These are phyloP conservation scores for Batillaria attramentaria DNA, from an alignment of 1,140 invertebrate species.

Conservation along the genomic window DNA sequence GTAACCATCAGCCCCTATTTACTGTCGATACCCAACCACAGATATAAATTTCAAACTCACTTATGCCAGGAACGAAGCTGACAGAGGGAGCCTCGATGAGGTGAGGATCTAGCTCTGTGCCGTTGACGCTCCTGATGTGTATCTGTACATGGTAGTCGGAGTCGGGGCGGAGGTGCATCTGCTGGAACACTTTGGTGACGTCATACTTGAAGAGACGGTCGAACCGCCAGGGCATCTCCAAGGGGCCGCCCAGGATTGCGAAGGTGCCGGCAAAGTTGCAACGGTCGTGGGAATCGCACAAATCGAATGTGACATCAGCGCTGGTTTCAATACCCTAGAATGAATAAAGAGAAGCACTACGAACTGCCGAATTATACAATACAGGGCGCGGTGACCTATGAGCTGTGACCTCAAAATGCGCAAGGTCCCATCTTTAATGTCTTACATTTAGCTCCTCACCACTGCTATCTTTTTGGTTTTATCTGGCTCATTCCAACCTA, in stretches of 20 bases:
- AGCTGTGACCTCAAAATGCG: no score
- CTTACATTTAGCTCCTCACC: no score
- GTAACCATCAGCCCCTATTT: no score
- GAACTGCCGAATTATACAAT: no score
- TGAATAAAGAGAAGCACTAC: no score
- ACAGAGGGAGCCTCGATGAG: slow-evolving; percentile 36
- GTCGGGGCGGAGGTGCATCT: slow-evolving; percentile 33
- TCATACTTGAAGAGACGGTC: slow-evolving; percentile 47
- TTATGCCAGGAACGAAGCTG: slow-evolving; percentile 32
- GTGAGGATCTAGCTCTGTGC: slow-evolving; percentile 28
- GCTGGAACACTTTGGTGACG: slow-evolving; percentile 36
- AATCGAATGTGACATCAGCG: slow-evolving; percentile 38
- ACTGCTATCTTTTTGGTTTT: no score
- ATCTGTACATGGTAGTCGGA: slow-evolving; percentile 31
- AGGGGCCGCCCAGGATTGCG: slow-evolving; percentile 39
- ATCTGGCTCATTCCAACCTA: no score
- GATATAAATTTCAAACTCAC: no score
- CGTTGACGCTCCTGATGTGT: slow-evolving; percentile 35
- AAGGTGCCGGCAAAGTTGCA: slow-evolving; percentile 45
- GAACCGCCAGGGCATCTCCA: slow-evolving; percentile 47
- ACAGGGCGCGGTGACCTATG: no score
- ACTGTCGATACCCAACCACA: no score
- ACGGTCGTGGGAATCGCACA: slow-evolving; percentile 32
- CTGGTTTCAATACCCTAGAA: slow-evolving; percentile 31
- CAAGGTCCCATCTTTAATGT: no score